Evolutionary conservation across 2,888 invertebrate species (phyloP).

Genomic region (Pseudolycoriella hygida): DNA sequence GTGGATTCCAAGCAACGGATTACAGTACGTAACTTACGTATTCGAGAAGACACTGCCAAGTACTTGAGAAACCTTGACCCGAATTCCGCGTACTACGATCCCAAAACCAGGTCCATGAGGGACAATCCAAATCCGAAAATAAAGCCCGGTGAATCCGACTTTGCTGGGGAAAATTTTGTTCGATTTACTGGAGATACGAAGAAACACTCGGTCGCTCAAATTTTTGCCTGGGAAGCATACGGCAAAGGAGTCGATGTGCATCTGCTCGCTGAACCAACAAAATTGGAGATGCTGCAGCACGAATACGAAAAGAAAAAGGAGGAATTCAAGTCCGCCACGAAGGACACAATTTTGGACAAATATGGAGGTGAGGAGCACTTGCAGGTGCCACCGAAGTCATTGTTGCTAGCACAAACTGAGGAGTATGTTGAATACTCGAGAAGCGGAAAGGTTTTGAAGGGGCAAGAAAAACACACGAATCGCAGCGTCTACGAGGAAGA

Average conservation of each 20-base stretch:
- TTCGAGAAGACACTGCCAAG: constrained; percentile 97
- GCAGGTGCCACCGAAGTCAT: constrained; percentile 69
- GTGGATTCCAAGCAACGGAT: constrained; percentile 98
- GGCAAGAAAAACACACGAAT: constrained; percentile 73
- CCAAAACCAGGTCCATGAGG: constrained; percentile 96
- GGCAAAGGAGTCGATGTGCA: constrained; percentile 87
- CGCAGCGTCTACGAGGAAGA: constrained; percentile 90
- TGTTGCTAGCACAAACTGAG: constrained; percentile 87
- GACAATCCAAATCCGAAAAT: constrained; percentile 73
- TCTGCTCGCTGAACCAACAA: constrained; percentile 93
- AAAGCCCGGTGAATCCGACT: constrained; percentile 49
- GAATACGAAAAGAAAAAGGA: constrained; percentile 84
- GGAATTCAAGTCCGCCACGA: constrained; percentile 72
- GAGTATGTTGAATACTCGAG: constrained; percentile 90
- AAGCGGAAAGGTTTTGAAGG: constrained; percentile 72
- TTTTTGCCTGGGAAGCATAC: constrained; percentile 96
- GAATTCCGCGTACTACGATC: constrained; percentile 97
- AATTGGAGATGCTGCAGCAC: constrained; percentile 75
- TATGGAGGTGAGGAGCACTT: constrained; percentile 94
- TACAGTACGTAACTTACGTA: constrained; percentile 93
- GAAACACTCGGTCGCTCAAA: constrained; percentile 75
- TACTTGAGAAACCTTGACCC: constrained; percentile 92
- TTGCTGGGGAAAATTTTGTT: constrained; percentile 92
- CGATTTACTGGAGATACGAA: constrained; percentile 88
- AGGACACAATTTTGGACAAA: constrained; percentile 68